Evolutionary conservation across 2,113 vertebrate genomes (phyloP), one percentile per base, ranked within the genome.

Genomic region (Seriola rivoliana): DNA sequence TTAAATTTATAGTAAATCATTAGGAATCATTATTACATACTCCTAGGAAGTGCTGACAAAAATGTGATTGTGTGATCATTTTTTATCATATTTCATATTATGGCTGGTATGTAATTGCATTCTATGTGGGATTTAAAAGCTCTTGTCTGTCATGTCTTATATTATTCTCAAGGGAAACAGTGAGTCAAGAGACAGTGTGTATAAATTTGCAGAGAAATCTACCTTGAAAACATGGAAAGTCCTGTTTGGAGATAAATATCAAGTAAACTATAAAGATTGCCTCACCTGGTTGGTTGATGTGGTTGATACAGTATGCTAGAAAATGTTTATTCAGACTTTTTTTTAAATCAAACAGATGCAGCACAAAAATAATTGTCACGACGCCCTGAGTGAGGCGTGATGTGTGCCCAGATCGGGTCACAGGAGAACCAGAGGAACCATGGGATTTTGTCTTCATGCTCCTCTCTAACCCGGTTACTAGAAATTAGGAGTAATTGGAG

Each of bases 401-500:
- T 34, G 38, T 29, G 52, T 65, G 29, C 4, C 1, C 2, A 64
- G 14, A 55, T 55, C 11, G 11, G 36, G 38, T 6, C 62, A 34
- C 13, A 38, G 25, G 17, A 19, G 29, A 34, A 71, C 50, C 48
- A 55, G 38, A 11, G 63, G 46, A 54, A 21, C 60, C 17, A 23
- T 36, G n/a, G 59, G 38, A 65, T 23, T 64, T 67, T 11, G 11
- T 13, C 67, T 57, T 64, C 67, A 14, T 46, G 42, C 44, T 48
- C 29, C 66, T 38, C 42, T 55, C 25, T 89, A 87, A 90, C 82
- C 64, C 71, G 65, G 44, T 93, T 87, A 85, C 25, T 8, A 58
- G 44, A 29, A 68, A 86, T 85, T 88, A 82, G 67, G 67, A 25
- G 13, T 89, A 88, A 92, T 87, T 89, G 73, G 74, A 88, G 78